Evolutionary conservation across 2,888 invertebrate species (phyloP), one percentile per base, ranked within the genome.

Genomic region (Aphrophora alni): DNA sequence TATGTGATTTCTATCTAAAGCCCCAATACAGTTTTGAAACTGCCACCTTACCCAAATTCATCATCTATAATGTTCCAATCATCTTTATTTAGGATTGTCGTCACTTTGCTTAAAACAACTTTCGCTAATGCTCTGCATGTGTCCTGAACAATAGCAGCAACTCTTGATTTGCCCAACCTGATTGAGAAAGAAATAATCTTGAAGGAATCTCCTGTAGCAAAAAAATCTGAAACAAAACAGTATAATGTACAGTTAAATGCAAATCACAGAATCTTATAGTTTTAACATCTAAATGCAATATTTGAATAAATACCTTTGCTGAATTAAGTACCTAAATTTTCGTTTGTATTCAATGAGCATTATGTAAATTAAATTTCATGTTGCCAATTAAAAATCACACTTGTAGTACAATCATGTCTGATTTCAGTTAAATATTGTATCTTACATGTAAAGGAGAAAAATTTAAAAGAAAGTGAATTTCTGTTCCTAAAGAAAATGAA

Each of bases 161-260:
- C 83, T 51, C 84, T 85, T 26, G 81, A 73, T 78, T 82, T 80
- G 84, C 84, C 84, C 80, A 84, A 80, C 68, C 83, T 83, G 78
- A 84, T 85, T 75, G 82, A 83, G 78, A 85, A 84, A 21, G 83
- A 82, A 79, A 85, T 80, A 78, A 83, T 83, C 82, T 80, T 71
- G 75, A 84, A 85, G 68, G 83, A 84, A 82, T 84, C 28, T 80
- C 82, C 85, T 80, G 84, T 85, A 80, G 84, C 84, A n/a, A 81
- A 85, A 82, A 82, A 82, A 85, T 82, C 84, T 85, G 84, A 17
- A 77, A 69, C n/a, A 68, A 77, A 76, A 14, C n/a, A n/a, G n/a
- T n/a, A n/a, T n/a, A 75, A 38, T 24, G 38, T 44, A 8, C 26
- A 75, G 17, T 75, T 38, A 75, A 25, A 38, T 24, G n/a, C n/a